These are phyloP conservation scores for Scrobipalpa costella DNA, from an alignment of 2,888 invertebrate species.

Conservation along the genomic window DNA sequence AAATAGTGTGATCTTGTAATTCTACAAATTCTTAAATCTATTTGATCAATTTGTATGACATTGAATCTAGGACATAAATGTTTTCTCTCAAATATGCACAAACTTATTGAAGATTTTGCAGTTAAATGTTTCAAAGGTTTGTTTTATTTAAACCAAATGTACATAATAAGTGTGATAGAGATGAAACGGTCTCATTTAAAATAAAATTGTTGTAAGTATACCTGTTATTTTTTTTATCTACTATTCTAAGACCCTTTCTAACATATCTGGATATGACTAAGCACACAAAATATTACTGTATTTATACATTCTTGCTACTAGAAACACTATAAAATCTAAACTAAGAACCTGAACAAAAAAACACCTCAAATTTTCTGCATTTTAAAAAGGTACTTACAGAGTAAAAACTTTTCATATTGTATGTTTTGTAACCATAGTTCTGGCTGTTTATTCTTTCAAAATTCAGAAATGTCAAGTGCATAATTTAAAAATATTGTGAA, in stretches of 20 bases:
- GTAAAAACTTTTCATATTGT: background rate
- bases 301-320: no score
- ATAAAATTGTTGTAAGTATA: conserved; percentile 79
- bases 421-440: no score
- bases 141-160: conserved; percentile 80
- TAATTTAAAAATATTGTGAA: conserved; percentile 39
- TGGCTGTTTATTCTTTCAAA: background rate
- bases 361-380: no score
- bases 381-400: no score
- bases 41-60: conserved; percentile 70
- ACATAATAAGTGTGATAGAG: conserved; percentile 81
- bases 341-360: no score
- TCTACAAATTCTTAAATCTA: conserved; percentile 60
- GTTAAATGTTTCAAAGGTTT: conserved; percentile 74
- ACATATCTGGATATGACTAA: background rate
- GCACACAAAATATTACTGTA: no score
- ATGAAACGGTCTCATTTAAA: conserved; percentile 80
- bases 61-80: conserved; percentile 62
- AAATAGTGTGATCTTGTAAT: conserved; percentile 64
- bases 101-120: conserved; percentile 74
- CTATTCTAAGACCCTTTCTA: no score
- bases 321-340: no score
- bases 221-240: conserved; percentile 39
- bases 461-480: conserved; percentile 1
- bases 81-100: conserved; percentile 79